phyloP scores from a whole-genome alignment of 2,888 invertebrate genomes.

The Odontocerum albicorne region DNA sequence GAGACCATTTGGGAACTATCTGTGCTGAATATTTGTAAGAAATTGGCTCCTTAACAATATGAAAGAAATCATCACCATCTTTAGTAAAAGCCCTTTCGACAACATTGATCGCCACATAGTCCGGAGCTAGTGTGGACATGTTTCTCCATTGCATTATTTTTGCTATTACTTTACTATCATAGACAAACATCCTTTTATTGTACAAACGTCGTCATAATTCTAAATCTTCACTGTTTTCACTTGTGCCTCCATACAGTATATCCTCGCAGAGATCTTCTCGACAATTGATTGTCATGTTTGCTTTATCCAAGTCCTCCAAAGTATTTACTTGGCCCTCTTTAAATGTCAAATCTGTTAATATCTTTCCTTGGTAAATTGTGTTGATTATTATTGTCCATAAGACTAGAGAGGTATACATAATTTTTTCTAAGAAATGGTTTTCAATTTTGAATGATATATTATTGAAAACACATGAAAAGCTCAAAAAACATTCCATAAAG shows the following conservation, averaged over 20 bases:
- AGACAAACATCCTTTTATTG: slow-evolving; percentile 10
- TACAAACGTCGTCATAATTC: slow-evolving; percentile 10
- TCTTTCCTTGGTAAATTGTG: slow-evolving; percentile 19
- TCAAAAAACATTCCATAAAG: slow-evolving; percentile 5
- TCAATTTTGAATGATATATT: slow-evolving; percentile 16
- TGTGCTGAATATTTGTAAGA: slow-evolving; percentile 18
- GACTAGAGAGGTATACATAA: slow-evolving; percentile 6
- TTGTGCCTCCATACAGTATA: not conserved
- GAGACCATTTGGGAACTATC: slow-evolving; percentile 17
- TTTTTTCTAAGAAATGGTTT: slow-evolving; percentile 9
- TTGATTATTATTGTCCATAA: slow-evolving; percentile 24
- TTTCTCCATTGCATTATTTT: slow-evolving; percentile 8
- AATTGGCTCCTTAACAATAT: slow-evolving; percentile 24
- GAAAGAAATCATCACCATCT: slow-evolving; percentile 18
- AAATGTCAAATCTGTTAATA: slow-evolving; percentile 11
- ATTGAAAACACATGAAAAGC: slow-evolving; percentile 17
- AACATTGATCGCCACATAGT: slow-evolving; percentile 11
- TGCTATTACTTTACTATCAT: not conserved
- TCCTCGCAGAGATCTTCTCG: slow-evolving; percentile 2
- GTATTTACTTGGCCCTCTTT: slow-evolving; percentile 12
- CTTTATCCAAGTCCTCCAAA: slow-evolving; percentile 16
- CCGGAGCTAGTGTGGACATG: slow-evolving; percentile 16
- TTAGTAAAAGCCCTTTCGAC: not conserved
- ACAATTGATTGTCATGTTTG: slow-evolving; percentile 16
- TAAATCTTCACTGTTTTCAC: not conserved